Evolutionary conservation across 2,888 invertebrate genomes (phyloP), one percentile per base, ranked within the genome.

Genomic region (Phrixothrix hirtus): DNA sequence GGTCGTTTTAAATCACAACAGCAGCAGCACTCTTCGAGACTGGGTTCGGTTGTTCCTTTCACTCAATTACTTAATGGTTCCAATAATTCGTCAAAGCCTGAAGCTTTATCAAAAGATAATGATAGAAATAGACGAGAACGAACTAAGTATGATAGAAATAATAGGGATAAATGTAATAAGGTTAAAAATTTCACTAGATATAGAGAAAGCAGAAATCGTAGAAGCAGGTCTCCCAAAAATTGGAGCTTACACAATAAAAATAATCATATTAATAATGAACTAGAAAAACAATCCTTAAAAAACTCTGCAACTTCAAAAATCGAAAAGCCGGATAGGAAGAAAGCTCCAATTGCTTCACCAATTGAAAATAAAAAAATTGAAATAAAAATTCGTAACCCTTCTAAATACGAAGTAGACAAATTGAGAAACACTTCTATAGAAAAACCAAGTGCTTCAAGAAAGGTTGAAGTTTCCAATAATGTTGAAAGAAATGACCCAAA

Each of bases 301-400:
- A n/a, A n/a, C n/a, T n/a, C n/a, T n/a, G n/a, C n/a, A n/a, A n/a
- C 25, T 11, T 7, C 11, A 7, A 38, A 44, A 38, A 7, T 27
- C 11, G 42, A 14, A 6, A 36, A 51, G 15, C 32, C 25, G 21
- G 7, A 21, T 21, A 3, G 21, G 1, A 52, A 53, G 12, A 58
- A 56, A 25, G 41, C 43, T 7, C 57, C 60, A 0, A 51, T 60
- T n/a, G 57, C 60, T 1, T 48, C 61, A 4, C 59, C 62, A 0
- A 56, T 65, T 16, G 64, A 64, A 54, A 63, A 67, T 38, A 65
- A 68, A 51, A 73, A 72, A 58, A 74, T 74, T 29, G 74, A 75
- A 56, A 74, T 74, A 12, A 74, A 72, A 57, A 73, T 74, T 9
- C 67, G 72, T 42, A 73, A 74, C 62, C 73, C 73, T 0, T 60